A percentile compares a stretch with the other conserved stretches of the same genome.
These are phyloP conservation scores for Lepidurus packardi DNA, from an alignment of 1,140 invertebrate species.

Conservation along the genomic window DNA sequence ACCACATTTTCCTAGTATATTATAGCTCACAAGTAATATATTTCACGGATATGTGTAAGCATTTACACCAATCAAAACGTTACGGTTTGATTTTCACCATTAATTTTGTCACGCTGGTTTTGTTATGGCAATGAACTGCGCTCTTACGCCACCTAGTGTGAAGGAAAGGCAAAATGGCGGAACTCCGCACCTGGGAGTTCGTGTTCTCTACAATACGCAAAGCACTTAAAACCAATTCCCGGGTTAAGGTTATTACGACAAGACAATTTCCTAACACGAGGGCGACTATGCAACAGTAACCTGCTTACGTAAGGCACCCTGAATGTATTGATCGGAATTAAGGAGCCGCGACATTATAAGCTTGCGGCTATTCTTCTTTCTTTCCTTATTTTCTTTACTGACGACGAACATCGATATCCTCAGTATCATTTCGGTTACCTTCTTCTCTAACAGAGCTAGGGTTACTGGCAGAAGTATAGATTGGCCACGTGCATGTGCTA, in stretches of 20 bases:
- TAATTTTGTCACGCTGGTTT: no score
- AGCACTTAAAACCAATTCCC: no score
- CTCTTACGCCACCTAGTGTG: no score
- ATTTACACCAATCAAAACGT: neutral
- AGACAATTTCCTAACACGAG: neutral
- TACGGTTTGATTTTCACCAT: no score
- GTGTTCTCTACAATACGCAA: no score
- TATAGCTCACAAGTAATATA: neutral
- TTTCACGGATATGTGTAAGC: neutral
- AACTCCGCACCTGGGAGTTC: no score
- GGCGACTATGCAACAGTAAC: neutral
- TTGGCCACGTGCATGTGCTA: slow-evolving; percentile 5
- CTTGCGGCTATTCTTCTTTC: neutral
- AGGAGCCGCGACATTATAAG: slow-evolving; percentile 10
- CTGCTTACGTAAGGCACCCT: neutral
- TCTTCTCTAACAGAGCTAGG: neutral
- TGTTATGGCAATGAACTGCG: no score
- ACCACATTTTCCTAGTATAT: neutral
- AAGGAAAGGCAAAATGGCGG: no score
- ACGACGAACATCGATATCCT: neutral
- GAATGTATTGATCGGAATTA: slow-evolving; percentile 22
- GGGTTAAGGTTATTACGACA: neutral
- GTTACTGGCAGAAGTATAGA: neutral
- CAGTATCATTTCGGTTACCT: neutral
- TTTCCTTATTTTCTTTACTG: neutral